Evolutionary conservation across 2,797 vertebrate genomes (phyloP), one percentile per base, ranked within the genome.

Genomic region (Pipistrellus pygmaeus): DNA sequence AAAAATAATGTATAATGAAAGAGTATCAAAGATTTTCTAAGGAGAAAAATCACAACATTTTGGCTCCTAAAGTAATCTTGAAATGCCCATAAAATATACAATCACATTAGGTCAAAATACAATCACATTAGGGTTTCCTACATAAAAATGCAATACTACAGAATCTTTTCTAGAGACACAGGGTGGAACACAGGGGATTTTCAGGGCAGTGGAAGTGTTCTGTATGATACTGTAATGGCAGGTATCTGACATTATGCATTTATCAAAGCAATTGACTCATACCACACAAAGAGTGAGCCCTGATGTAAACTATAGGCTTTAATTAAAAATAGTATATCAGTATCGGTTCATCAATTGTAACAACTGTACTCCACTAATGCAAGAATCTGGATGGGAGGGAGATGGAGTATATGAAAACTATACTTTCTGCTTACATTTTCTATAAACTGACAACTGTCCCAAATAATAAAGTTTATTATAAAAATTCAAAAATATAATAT

Each of bases 31-130:
- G 23, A 17, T 72, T 15, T 72, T 89, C 17, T 75, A 38, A 75
- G 27, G 91, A 78, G 73, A 81, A 64, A 73, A 83, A 76, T 83
- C 27, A 73, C 23, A 55, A 10, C 30, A 76, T 75, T 88, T 66
- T 90, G 60, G 32, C 17, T 77, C 38, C 27, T 35, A 94, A 93
- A 60, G 71, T 27, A 83, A 10, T 88, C 46, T 94, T 93, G 68
- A 64, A 94, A 46, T 60, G 38, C 5, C 11, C n/a, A 57, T 68
- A 84, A 94, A 78, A 76, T 55, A 32, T 82, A 32, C 0, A 46
- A 76, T 91, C n/a, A 68, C 32, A 41, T 57, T 71, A 62, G 23
- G 64, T 66, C 51, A 89, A 93, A 89, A 55, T 81, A 30, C 1
- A 35, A 84, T 93, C 32, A 62, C 32, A 41, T 60, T 71, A 68